A percentile compares a stretch with the other conserved stretches of the same genome.
phyloP scores from a whole-genome alignment of 37 sponge, comb jelly and placozoan species.

The Theonella swinhoei region DNA sequence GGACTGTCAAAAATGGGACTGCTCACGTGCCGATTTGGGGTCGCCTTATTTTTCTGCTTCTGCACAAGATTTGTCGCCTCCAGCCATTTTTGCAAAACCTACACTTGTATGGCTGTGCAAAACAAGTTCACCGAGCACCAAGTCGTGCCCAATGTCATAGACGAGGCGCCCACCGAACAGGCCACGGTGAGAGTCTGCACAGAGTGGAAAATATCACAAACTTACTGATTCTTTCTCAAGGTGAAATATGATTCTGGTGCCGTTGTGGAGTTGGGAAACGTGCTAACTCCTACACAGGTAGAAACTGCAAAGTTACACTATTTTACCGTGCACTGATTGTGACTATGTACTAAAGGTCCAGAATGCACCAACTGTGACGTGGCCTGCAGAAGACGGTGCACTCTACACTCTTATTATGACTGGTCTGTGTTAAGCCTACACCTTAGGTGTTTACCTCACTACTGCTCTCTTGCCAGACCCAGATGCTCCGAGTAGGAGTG shows the following conservation, averaged over 20 bases:
- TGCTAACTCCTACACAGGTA: slow-evolving; percentile 78
- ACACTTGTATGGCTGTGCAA: slow-evolving; percentile 9
- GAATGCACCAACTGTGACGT: slow-evolving; percentile 62
- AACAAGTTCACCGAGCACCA: slow-evolving; percentile 35
- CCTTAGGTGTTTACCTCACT: background rate
- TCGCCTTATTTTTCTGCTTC: no score
- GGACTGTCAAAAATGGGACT: no score
- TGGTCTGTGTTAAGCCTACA: slow-evolving; percentile 18
- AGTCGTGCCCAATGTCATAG: slow-evolving; percentile 71
- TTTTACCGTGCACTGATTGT: background rate
- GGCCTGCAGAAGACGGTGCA: slow-evolving; percentile 62
- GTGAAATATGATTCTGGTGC: slow-evolving; percentile 13
- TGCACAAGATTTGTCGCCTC: no score
- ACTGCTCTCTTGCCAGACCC: slow-evolving; percentile 62
- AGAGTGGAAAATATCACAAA: background rate
- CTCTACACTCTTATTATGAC: slow-evolving; percentile 72
- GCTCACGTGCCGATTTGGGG: no score
- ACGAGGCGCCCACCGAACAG: slow-evolving; percentile 29
- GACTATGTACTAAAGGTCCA: slow-evolving; percentile 54
- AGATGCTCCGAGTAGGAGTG: slow-evolving; percentile 84
- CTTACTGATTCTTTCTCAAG: background rate
- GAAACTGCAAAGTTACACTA: no score
- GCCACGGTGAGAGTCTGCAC: slow-evolving; percentile 36
- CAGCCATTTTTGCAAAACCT: no score
- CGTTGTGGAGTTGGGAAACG: slow-evolving; percentile 57